Conservation (phyloP, 2,888 invertebrate species). For the Hyles lineata region DNA sequence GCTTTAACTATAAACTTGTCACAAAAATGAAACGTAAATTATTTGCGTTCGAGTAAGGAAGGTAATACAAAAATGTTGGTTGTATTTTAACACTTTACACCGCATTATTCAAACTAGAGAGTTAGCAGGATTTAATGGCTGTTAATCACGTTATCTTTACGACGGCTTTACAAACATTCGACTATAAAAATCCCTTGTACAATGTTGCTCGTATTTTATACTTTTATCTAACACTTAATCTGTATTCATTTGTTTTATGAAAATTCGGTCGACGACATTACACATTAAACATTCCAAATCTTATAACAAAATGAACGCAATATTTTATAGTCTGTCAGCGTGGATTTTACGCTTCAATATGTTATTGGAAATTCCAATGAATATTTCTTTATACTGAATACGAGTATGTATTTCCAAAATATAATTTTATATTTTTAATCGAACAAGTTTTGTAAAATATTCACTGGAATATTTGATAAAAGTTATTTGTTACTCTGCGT, state of each 20-base stretch:
- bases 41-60: background rate
- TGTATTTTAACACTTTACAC: conserved; percentile 4
- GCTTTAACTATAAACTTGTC: background rate
- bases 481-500: too few species aligned
- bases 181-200: conserved; percentile 19
- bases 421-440: background rate
- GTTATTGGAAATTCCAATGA: conserved; percentile 1
- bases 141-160: conserved; percentile 25
- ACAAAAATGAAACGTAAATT: background rate
- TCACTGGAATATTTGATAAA: too few species aligned
- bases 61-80: background rate
- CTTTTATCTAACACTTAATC: conserved; percentile 14
- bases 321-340: background rate
- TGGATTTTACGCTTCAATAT: background rate
- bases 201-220: conserved; percentile 8
- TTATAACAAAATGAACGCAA: background rate
- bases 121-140: conserved; percentile 17
- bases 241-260: conserved; percentile 11
- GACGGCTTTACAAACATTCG: conserved; percentile 14
- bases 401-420: background rate
- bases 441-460: background rate
- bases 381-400: background rate
- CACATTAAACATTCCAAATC: background rate
- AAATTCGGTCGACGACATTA: background rate
- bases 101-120: conserved; percentile 11